phyloP scores from a whole-genome alignment of 2,113 vertebrate species.

The Zosterops lateralis region DNA sequence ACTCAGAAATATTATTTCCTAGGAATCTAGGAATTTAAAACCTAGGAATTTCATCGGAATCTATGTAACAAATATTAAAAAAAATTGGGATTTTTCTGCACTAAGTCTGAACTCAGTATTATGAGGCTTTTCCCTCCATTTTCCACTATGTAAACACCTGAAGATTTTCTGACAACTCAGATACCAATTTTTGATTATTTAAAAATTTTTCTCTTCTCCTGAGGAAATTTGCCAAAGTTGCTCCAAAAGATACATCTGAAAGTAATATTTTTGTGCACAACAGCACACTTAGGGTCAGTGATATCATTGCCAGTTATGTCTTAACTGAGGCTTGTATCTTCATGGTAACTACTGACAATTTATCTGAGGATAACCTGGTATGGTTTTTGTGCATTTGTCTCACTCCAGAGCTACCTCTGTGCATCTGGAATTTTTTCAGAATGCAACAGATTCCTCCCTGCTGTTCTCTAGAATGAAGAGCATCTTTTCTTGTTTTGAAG shows the following conservation, averaged over 20 bases:
- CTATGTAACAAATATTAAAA: neutral
- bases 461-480: neutral
- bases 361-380: neutral
- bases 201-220: rapidly evolving
- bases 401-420: neutral
- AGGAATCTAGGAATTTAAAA: no score
- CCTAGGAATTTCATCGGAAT: no score
- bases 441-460: neutral
- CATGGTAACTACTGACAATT: neutral
- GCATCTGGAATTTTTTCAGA: neutral
- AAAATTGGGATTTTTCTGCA: neutral
- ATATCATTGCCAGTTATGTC: neutral
- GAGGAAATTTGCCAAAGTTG: neutral
- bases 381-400: neutral
- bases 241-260: neutral
- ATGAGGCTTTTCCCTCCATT: neutral
- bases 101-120: neutral
- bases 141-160: rapidly evolving
- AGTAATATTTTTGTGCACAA: rapidly evolving
- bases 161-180: neutral
- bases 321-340: neutral
- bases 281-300: neutral
- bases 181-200: neutral
- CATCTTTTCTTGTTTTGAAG: neutral
- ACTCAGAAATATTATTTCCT: neutral